Conservation (phyloP, 2,888 invertebrate genomes). For the Xestia rhomboidea region DNA sequence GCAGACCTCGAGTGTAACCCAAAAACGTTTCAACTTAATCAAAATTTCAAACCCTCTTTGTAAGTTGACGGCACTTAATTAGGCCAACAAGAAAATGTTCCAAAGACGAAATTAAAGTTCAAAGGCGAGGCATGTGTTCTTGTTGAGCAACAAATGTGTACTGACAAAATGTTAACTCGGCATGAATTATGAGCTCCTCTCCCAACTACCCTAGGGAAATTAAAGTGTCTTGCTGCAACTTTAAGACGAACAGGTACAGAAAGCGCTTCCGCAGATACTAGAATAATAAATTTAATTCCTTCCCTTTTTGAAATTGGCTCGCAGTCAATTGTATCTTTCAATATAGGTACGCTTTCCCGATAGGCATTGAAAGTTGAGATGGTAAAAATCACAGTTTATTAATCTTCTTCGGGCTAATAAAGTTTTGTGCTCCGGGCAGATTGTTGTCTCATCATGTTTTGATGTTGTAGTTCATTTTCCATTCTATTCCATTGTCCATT, state of each 20-base stretch:
- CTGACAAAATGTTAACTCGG: conserved; percentile 90
- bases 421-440: conserved; percentile 28
- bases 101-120: conserved; percentile 80
- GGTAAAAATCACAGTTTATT: conserved; percentile 37
- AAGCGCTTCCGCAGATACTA: conserved; percentile 77
- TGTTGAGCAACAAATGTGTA: conserved; percentile 85
- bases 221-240: conserved; percentile 90
- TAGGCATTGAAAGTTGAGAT: conserved; percentile 41
- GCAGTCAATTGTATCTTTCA: conserved; percentile 71
- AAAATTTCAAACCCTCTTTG: conserved; percentile 72
- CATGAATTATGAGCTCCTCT: conserved; percentile 89
- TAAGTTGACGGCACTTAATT: conserved; percentile 75
- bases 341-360: conserved; percentile 43
- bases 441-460: conserved; percentile 31
- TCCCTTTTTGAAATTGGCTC: conserved; percentile 76
- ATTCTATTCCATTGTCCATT: too few relatives aligned
- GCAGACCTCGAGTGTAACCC: conserved; percentile 56
- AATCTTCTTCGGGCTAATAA: conserved; percentile 45
- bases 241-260: conserved; percentile 87
- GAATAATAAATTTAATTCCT: conserved; percentile 82
- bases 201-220: conserved; percentile 86
- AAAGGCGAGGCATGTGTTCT: conserved; percentile 78
- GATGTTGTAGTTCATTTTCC: conserved; percentile 25
- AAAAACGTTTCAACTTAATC: conserved; percentile 67
- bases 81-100: conserved; percentile 74